Evolutionary conservation across 1,140 invertebrate species (phyloP).

Genomic region (Melitaea cinxia): DNA sequence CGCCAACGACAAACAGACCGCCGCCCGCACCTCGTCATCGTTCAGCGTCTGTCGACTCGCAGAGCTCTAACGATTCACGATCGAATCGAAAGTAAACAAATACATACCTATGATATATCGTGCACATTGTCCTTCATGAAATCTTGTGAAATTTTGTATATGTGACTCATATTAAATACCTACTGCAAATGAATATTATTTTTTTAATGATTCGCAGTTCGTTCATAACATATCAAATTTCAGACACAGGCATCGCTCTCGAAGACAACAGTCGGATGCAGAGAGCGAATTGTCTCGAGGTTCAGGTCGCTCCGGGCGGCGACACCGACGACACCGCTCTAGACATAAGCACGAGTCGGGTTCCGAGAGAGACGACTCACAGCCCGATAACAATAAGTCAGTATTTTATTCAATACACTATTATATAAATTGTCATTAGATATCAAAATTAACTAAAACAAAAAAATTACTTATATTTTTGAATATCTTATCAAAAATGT

Average conservation of each 20-base stretch:
- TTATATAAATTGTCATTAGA: too few species aligned
- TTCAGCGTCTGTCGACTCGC: conserved; percentile 92
- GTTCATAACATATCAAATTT: conserved; percentile 1
- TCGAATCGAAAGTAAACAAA: conserved; percentile 84
- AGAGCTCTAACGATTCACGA: conserved; percentile 90
- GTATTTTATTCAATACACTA: conserved; percentile 36
- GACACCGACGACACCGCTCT: conserved; percentile 87
- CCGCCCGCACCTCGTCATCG: conserved; percentile 86
- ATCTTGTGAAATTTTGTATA: too few species aligned
- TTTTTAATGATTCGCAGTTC: too few species aligned
- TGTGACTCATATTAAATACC: too few species aligned
- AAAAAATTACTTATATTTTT: too few species aligned
- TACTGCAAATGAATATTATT: too few species aligned
- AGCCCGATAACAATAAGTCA: conserved; percentile 75
- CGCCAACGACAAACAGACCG: conserved; percentile 81
- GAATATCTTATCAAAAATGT: too few species aligned
- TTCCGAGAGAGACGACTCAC: conserved; percentile 69
- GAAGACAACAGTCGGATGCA: conserved; percentile 90
- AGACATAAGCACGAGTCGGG: conserved; percentile 81
- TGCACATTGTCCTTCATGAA: background rate
- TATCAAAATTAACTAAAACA: too few species aligned
- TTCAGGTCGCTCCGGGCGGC: conserved; percentile 88
- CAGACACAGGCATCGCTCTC: conserved; percentile 89
- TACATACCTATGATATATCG: background rate
- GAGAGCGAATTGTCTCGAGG: conserved; percentile 93